Base-by-base conservation (phyloP, 2,797 vertebrate genomes). In the Hyperoplus lanceolatus region DNA sequence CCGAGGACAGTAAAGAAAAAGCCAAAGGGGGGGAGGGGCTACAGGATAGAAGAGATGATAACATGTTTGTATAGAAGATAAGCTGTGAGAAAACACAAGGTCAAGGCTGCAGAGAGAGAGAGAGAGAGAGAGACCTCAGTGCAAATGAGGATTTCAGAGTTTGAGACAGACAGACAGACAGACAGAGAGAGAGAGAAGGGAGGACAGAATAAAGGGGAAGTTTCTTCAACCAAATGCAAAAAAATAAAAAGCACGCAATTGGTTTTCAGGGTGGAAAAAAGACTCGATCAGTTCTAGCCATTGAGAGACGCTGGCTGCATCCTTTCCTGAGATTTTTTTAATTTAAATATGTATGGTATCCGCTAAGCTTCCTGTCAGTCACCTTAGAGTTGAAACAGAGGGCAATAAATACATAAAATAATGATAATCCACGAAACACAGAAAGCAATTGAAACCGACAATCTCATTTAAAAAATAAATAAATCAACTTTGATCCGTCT, bases 81-180 rank as follows among this genome's bases (percentile, higher is more conserved):
- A 85, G 75, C 85, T 10, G 63, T 29, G 55, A 75, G 63, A 73
- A 29, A 82, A 73, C 70, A 76, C 42, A 56, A 80, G 75, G 88
- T 86, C 83, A 84, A 6, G 38, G 70, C 36, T 7, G 42, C 59
- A 56, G 50, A 50, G 36, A 61, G 13, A 69, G 18, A 59, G 46
- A 65, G 55, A 70, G 49, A 70, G 59, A 66, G 57, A 2, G 21
- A 75, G 15, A 62, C 42, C 12, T 54, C 0, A 0, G 42, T 58
- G 36, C 59, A 70, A 73, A 29, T 63, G 65, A 78, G 65, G 68
- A 77, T 79, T 69, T 29, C 29, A 53, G 3, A 18, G 8, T 61
- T 67, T 45, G 7, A n/a, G n/a, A n/a, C 21, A 21, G 21, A 21
- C 21, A 21, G 21, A 21, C 21, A 10, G 10, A 66, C 5, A 60